A percentile compares a stretch with the other conserved stretches of the same genome.
Conservation (phyloP, 53 echinoderm and acorn worm species). For the Patiria pectinifera region DNA sequence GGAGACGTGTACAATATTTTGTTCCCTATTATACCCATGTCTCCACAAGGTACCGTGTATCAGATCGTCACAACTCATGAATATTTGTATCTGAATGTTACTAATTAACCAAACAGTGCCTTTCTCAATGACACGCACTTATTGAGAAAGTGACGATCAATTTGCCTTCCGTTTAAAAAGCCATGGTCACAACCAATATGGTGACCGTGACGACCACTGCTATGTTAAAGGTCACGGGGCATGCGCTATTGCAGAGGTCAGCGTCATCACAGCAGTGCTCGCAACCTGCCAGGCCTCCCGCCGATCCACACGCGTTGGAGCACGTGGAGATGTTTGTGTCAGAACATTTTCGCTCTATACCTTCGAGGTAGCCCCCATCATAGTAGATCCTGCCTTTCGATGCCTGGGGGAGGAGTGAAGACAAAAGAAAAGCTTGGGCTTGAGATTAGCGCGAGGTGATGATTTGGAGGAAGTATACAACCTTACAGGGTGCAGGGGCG, state of each 20-base stretch:
- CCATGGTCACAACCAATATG: not conserved
- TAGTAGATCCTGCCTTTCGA: conserved; percentile 5
- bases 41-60: too few relatives aligned
- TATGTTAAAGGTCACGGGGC: conserved; percentile 28
- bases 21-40: too few relatives aligned
- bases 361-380: not conserved
- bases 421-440: not conserved
- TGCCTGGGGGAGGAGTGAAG: not conserved
- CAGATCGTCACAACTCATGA: too few relatives aligned
- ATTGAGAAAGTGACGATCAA: too few relatives aligned
- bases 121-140: too few relatives aligned
- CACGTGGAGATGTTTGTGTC: not conserved
- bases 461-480: too few relatives aligned
- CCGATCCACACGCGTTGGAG: conserved; percentile 1
- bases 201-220: not conserved
- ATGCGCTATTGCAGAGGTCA: conserved; percentile 39
- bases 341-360: not conserved
- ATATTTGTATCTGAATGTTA: too few relatives aligned
- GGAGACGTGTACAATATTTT: too few relatives aligned
- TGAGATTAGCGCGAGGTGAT: not conserved
- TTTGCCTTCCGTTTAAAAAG: not conserved
- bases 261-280: conserved; percentile 4
- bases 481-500: too few relatives aligned
- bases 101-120: too few relatives aligned
- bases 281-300: not conserved